These are phyloP conservation scores for Eupithecia subfuscata DNA, from an alignment of 2,888 invertebrate species.

Conservation along the genomic window DNA sequence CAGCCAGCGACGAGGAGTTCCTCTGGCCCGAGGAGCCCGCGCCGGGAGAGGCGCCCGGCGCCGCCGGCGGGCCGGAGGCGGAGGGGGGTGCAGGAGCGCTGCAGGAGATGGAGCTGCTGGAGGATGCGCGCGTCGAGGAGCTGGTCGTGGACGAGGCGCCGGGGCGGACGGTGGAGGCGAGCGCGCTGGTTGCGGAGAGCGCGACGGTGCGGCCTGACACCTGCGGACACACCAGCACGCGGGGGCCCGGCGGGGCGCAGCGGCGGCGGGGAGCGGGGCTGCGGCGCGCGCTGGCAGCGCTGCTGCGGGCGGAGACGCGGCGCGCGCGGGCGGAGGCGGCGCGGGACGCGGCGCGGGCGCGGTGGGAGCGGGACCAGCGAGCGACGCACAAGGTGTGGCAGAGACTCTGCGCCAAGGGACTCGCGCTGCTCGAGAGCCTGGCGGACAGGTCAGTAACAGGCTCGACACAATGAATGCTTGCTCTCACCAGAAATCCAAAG, in stretches of 20 bases:
- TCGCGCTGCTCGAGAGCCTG: slow-evolving; percentile 10
- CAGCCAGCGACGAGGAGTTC: slow-evolving; percentile 14
- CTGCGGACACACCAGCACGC: slow-evolving; percentile 16
- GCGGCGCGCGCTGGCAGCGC: neutral
- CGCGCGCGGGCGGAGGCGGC: neutral
- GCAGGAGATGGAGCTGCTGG: neutral
- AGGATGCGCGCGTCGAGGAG: neutral
- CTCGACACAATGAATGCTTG: no score
- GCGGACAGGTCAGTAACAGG: neutral
- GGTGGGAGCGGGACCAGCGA: neutral
- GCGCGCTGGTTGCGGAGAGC: neutral
- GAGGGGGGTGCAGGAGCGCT: neutral
- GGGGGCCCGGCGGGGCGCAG: neutral
- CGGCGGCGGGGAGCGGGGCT: neutral
- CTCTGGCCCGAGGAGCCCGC: slow-evolving; percentile 11
- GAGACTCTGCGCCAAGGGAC: slow-evolving; percentile 13
- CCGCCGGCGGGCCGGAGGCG: neutral
- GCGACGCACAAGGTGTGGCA: slow-evolving; percentile 13
- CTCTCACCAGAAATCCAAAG: no score
- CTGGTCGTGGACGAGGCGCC: neutral
- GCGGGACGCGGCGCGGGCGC: neutral
- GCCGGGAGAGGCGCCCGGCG: neutral
- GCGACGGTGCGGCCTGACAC: neutral
- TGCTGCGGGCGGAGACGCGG: neutral
- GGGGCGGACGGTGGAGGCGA: neutral